Percentiles rank a stretch among this genome's conserved stretches.
Evolutionary conservation across 1,140 invertebrate species (phyloP).

Genomic region (Metopolophium dirhodum): DNA sequence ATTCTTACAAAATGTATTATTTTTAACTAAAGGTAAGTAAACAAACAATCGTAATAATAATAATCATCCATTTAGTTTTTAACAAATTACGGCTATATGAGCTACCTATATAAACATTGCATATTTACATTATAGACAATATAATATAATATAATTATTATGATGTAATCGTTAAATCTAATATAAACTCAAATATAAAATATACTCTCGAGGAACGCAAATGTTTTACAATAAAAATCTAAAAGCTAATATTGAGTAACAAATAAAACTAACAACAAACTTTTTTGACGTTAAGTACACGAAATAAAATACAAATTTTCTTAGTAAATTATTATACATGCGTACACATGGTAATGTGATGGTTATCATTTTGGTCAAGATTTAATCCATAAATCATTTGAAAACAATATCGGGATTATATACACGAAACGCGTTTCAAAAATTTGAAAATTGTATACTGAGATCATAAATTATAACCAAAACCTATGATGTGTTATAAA

Average conservation of each 20-base stretch:
- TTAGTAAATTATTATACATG: background rate
- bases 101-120: background rate
- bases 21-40: background rate
- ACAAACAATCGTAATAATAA: background rate
- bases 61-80: background rate
- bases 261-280: slow-evolving; percentile 1
- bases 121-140: slow-evolving; percentile 2
- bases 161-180: background rate
- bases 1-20: background rate
- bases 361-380: background rate
- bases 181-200: background rate
- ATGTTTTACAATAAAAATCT: background rate
- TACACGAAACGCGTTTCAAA: background rate
- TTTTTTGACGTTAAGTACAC: background rate
- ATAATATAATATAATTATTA: background rate
- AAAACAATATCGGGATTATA: no score
- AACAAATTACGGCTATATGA: background rate
- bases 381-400: background rate
- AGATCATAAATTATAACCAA: background rate
- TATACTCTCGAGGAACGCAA: background rate
- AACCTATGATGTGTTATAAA: background rate
- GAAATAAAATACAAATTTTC: background rate
- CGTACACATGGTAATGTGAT: background rate
- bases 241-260: background rate
- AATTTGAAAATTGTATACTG: background rate